Conservation (phyloP, 1,140 invertebrate species). For the Drosophila punjabiensis region DNA sequence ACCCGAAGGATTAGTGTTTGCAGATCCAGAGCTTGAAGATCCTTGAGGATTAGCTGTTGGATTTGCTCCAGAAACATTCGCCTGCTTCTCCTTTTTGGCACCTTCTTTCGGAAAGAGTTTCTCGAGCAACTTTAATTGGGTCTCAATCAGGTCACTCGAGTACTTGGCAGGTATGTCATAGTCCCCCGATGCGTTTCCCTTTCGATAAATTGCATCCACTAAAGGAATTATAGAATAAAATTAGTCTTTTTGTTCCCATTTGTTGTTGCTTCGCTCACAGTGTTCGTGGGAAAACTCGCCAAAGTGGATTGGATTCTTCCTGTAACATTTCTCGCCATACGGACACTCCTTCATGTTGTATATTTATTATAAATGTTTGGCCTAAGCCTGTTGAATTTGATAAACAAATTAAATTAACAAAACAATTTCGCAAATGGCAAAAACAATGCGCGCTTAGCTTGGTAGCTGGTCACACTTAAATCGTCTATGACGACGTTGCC, state of each 20-base stretch:
- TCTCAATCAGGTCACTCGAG: conserved; percentile 85
- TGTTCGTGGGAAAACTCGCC: conserved; percentile 92
- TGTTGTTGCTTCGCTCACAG: conserved; percentile 86
- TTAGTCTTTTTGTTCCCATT: conserved; percentile 5
- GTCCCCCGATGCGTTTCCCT: conserved; percentile 63
- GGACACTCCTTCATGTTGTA: conserved; percentile 86
- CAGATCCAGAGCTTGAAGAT: not conserved
- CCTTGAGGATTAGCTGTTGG: conserved; percentile 4
- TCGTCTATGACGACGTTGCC: not conserved
- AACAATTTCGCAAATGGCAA: conserved; percentile 27
- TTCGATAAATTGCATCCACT: conserved; percentile 86
- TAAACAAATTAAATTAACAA: conserved; percentile 21
- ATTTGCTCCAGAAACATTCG: conserved; percentile 20
- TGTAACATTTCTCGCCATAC: conserved; percentile 91
- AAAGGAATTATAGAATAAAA: conserved; percentile 65
- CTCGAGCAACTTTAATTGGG: conserved; percentile 86
- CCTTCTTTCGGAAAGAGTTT: conserved; percentile 59
- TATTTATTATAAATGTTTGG: not conserved
- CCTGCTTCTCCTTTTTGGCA: conserved; percentile 13
- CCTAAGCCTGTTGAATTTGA: not conserved
- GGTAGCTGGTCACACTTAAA: not conserved
- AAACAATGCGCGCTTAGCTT: conserved; percentile 43
- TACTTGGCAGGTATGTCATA: conserved; percentile 86
- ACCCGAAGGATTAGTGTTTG: conserved; percentile 19
- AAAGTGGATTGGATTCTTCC: conserved; percentile 93